These are phyloP conservation scores for Labeo calbasu DNA, from an alignment of 2,797 vertebrate genomes.

Conservation along the genomic window DNA sequence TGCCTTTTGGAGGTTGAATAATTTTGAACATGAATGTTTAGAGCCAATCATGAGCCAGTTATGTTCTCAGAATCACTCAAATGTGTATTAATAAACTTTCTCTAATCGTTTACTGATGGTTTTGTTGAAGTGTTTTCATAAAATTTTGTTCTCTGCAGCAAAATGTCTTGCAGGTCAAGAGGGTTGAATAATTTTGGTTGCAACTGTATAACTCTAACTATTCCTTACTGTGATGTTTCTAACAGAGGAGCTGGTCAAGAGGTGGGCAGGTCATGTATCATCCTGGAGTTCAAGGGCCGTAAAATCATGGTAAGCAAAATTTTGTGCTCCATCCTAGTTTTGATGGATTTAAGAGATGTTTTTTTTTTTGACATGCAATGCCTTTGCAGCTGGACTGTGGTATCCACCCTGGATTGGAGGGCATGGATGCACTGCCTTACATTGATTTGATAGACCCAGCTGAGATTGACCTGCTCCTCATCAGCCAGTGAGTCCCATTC, in stretches of 20 bases:
- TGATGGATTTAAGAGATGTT: neutral
- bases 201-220: too few species aligned
- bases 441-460: constrained; percentile 95
- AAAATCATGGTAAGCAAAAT: constrained; percentile 91
- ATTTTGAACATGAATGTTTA: too few species aligned
- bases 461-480: constrained; percentile 94
- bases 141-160: too few species aligned
- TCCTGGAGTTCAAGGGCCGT: constrained; percentile 94
- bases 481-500: constrained; percentile 88
- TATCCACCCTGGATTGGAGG: constrained; percentile 94
- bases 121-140: too few species aligned
- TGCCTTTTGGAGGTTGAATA: too few species aligned
- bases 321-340: neutral
- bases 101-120: too few species aligned
- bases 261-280: constrained; percentile 95
- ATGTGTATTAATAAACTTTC: too few species aligned
- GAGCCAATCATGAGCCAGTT: too few species aligned
- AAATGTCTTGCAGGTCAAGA: too few species aligned
- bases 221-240: constrained; percentile 32
- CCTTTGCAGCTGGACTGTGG: constrained; percentile 88
- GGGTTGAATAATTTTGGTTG: too few species aligned
- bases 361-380: neutral
- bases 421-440: constrained; percentile 95
- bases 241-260: constrained; percentile 93
- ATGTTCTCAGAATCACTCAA: too few species aligned